These are phyloP conservation scores for Meiosimyza platycephala DNA, from an alignment of 2,888 invertebrate species.

Conservation along the genomic window DNA sequence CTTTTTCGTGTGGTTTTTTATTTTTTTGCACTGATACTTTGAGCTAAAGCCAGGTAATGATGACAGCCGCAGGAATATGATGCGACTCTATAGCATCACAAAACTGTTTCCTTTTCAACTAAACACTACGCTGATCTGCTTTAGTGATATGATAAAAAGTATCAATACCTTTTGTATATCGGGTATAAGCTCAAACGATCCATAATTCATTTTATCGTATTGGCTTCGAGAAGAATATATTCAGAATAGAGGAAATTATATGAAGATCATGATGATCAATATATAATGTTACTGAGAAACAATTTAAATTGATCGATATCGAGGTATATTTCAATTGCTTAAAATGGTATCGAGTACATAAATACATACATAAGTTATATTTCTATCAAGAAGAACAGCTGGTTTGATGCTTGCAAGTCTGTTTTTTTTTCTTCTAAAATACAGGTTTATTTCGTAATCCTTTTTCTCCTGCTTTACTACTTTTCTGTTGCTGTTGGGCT, in stretches of 20 bases:
- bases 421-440: neutral
- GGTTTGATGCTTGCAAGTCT: neutral
- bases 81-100: neutral
- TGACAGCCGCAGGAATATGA: constrained; percentile 12
- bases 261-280: neutral
- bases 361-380: no score
- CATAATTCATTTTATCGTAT: no score
- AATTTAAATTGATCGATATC: neutral
- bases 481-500: neutral
- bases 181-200: no score
- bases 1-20: no score
- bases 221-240: no score
- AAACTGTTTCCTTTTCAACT: no score
- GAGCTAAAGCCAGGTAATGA: constrained; percentile 1
- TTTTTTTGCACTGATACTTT: neutral
- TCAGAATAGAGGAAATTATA: neutral
- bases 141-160: no score
- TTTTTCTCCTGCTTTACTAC: neutral
- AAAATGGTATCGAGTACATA: no score
- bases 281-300: neutral
- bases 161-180: no score
- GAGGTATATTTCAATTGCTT: no score
- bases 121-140: no score
- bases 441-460: neutral
- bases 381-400: constrained; percentile 8